A percentile compares a stretch with the other conserved stretches of the same genome.
These are phyloP conservation scores for Cheilosia vulpina DNA, from an alignment of 2,888 invertebrate species.

Conservation along the genomic window DNA sequence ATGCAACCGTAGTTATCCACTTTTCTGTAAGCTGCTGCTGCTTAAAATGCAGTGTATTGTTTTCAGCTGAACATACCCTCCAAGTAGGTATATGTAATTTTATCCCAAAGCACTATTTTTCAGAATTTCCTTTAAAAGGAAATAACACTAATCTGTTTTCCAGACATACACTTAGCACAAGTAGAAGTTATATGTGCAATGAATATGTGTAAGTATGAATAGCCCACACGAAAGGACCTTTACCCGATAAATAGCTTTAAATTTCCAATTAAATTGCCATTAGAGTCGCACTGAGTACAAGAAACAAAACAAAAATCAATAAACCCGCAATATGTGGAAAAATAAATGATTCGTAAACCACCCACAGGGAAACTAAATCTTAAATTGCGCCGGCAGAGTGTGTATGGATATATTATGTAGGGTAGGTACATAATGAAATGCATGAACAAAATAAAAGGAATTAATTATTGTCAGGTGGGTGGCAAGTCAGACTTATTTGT, in stretches of 20 bases:
- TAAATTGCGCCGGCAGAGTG: conserved; percentile 1
- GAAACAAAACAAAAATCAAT: conserved; percentile 36
- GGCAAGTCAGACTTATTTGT: too few relatives aligned
- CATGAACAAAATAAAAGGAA: too few relatives aligned
- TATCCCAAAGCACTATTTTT: neutral
- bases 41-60: neutral
- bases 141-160: conserved; percentile 10
- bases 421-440: neutral
- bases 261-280: conserved; percentile 15
- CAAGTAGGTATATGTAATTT: conserved; percentile 6
- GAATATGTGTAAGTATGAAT: neutral
- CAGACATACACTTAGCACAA: conserved; percentile 9
- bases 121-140: neutral
- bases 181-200: conserved; percentile 4
- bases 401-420: neutral
- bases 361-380: neutral
- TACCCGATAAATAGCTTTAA: conserved; percentile 17
- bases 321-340: conserved; percentile 17
- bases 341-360: neutral
- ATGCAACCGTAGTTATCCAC: neutral
- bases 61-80: neutral
- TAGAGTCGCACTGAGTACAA: conserved; percentile 13
- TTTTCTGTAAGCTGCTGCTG: neutral
- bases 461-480: too few relatives aligned
- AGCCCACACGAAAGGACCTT: conserved; percentile 5